Evolutionary conservation across 2,888 invertebrate genomes (phyloP), one percentile per base, ranked within the genome.

Genomic region (Melanotus villosus): DNA sequence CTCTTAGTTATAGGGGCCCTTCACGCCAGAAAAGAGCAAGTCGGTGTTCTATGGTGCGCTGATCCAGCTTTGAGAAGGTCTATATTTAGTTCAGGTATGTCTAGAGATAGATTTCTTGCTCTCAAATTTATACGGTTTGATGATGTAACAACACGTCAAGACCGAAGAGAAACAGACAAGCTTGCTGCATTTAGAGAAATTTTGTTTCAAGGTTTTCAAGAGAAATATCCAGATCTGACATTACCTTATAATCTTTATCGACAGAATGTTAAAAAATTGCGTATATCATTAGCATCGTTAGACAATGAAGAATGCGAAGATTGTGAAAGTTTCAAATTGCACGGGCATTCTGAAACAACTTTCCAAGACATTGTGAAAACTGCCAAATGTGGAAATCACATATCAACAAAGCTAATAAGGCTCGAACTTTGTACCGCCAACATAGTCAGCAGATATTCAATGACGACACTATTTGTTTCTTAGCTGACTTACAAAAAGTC

Each of bases 301-400:
- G 71, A 72, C 10, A 54, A 72, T 43, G 68, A 72, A 71, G 74
- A 74, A 57, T 74, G 74, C 32, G 68, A 71, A 45, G 30, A 34
- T 32, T 73, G 65, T 66, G 72, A 72, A 54, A 36, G 41, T 10
- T 59, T 68, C 52, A 38, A 68, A 21, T 65, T 58, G 26, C 57
- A 65, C 16, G 58, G 21, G 3, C 58, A 65, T 23, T n/a, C 9
- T 14, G 14, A 36, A 18, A 36, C 45, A 3, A 65, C n/a, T 21
- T 14, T 65, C 5, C 34, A 65, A 56, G 30, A 19, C 14, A 65
- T 38, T 68, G 70, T 63, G 59, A 65, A 43, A 38, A 52, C 36
- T 71, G 73, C 45, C 38, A 64, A 45, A 36, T 34, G 2, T 71
- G 68, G 65, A 65, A 65, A 43, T 36, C 23, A 18, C 67, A 72